phyloP scores from a whole-genome alignment of 37 sponge, comb jelly and placozoan species.

The Eunapius fragilis region DNA sequence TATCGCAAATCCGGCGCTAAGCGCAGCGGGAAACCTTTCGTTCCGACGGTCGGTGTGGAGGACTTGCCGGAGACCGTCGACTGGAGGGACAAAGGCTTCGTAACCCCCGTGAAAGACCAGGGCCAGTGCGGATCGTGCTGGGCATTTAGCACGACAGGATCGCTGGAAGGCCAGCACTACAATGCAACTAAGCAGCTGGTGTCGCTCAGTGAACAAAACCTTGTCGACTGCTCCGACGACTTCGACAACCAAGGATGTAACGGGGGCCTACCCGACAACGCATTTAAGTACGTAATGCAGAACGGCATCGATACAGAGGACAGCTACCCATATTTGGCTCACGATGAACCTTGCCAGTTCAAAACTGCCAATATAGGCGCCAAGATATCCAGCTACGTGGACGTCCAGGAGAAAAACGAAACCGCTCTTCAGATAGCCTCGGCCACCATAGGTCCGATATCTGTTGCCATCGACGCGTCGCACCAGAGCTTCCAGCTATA shows the following conservation, averaged over 20 bases:
- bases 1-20: too few relatives aligned
- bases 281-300: constrained; percentile 85
- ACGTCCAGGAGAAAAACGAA: constrained; percentile 58
- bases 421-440: constrained; percentile 67
- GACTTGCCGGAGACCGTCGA: constrained; percentile 37
- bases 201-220: constrained; percentile 32
- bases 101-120: constrained; percentile 65
- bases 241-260: constrained; percentile 89
- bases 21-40: too few relatives aligned
- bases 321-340: constrained; percentile 88
- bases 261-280: constrained; percentile 90
- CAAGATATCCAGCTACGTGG: constrained; percentile 50
- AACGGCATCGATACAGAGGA: constrained; percentile 85
- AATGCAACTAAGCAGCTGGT: constrained; percentile 47
- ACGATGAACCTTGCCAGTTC: constrained; percentile 72
- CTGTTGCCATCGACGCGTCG: constrained; percentile 91
- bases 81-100: constrained; percentile 68
- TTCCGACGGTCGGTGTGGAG: too few relatives aligned
- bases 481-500: constrained; percentile 79
- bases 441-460: constrained; percentile 82
- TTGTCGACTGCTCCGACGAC: constrained; percentile 51
- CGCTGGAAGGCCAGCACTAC: constrained; percentile 32
- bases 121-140: constrained; percentile 27
- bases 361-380: constrained; percentile 55
- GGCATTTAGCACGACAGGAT: constrained; percentile 1